These are phyloP conservation scores for Diarsia dahlii DNA, from an alignment of 2,888 invertebrate species.

Conservation along the genomic window DNA sequence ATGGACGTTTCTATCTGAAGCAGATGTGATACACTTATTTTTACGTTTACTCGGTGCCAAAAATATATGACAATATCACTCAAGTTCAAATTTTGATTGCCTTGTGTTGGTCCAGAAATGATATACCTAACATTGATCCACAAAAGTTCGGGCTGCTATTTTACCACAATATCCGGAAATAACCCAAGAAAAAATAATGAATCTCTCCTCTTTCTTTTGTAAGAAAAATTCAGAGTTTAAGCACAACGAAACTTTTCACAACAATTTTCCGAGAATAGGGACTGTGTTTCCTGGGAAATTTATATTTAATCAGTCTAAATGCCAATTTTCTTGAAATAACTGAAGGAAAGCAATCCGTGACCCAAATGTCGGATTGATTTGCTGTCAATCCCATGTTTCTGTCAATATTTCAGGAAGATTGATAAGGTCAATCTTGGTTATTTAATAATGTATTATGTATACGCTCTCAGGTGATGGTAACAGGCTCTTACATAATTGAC, in stretches of 20 bases:
- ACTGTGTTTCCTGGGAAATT: neutral
- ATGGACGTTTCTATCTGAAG: neutral
- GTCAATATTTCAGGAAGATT: constrained; percentile 6
- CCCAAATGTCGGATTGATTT: neutral
- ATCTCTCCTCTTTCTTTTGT: neutral
- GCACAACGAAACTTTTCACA: too few species aligned
- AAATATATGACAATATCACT: neutral
- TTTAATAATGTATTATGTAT: neutral
- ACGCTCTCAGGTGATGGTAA: neutral
- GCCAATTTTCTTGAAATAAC: neutral
- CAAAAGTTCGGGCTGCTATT: neutral
- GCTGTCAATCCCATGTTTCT: constrained; percentile 5
- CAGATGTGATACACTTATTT: neutral
- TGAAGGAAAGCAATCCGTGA: too few species aligned
- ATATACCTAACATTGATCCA: neutral
- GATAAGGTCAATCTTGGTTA: neutral
- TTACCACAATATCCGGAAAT: neutral
- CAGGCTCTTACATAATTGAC: neutral
- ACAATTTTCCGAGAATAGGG: neutral
- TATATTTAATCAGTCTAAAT: neutral
- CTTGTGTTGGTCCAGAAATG: too few species aligned
- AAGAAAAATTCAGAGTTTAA: neutral
- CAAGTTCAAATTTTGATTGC: neutral
- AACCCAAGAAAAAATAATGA: neutral
- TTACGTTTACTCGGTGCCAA: too few species aligned